A percentile compares a stretch with the other conserved stretches of the same genome.
Conservation (phyloP, 2,797 vertebrate genomes). For the Cygnus olor region DNA sequence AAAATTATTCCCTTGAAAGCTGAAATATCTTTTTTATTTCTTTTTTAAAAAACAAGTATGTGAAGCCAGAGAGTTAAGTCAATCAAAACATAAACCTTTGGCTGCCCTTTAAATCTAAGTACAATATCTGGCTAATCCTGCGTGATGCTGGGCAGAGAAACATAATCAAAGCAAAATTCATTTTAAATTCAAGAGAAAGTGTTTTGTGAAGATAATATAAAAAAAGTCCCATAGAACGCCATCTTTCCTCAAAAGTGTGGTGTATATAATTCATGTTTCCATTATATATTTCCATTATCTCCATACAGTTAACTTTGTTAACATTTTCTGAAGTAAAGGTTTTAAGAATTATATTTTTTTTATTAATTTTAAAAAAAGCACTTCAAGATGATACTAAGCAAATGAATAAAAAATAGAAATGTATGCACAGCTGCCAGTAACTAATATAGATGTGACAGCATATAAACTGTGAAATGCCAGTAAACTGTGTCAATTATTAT, state of each 20-base stretch:
- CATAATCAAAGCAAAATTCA: background rate
- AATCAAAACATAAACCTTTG: slow-evolving; percentile 1
- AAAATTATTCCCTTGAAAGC: background rate
- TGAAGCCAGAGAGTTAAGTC: background rate
- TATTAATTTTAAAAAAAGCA: background rate
- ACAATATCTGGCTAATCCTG: background rate
- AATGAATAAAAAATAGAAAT: background rate
- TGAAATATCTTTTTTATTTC: background rate
- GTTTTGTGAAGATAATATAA: background rate
- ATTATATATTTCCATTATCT: background rate
- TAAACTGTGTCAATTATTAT: slow-evolving; percentile 37
- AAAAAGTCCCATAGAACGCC: background rate
- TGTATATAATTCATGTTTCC: background rate
- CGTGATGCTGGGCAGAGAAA: background rate
- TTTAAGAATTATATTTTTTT: background rate
- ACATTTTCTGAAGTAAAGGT: background rate
- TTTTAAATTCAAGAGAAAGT: background rate
- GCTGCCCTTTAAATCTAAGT: background rate
- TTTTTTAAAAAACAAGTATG: background rate
- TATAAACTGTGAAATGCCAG: slow-evolving; percentile 42
- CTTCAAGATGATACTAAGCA: background rate
- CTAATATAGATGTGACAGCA: slow-evolving; percentile 16
- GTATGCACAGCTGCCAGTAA: slow-evolving; percentile 18
- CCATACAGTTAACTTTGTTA: background rate
- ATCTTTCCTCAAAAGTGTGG: background rate